Percentiles rank a stretch among this genome's conserved stretches.
Conservation (phyloP, 2,888 invertebrate species). For the Myopa tessellatipennis region DNA sequence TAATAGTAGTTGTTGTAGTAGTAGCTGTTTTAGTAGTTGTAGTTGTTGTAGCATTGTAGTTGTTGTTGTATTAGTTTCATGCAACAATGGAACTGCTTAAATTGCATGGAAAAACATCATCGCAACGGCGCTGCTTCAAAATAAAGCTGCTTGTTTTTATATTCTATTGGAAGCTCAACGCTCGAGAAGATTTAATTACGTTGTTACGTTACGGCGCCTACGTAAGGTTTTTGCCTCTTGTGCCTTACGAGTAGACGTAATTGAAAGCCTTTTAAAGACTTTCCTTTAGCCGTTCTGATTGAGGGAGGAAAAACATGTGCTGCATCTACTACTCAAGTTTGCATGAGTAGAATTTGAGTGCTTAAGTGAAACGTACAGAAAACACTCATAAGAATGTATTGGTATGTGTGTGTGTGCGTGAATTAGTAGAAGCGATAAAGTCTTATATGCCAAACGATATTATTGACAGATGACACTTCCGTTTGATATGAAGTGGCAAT, state of each 20-base stretch:
- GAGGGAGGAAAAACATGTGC: not conserved
- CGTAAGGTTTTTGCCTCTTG: not conserved
- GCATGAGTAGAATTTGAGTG: not conserved
- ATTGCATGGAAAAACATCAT: no score
- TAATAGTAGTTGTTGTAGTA: no score
- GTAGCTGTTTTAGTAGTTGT: no score
- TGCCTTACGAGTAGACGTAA: not conserved
- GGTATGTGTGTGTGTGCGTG: not conserved
- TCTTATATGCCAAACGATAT: not conserved
- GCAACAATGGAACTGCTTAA: no score
- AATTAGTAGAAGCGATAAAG: not conserved
- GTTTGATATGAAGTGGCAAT: not conserved
- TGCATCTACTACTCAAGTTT: not conserved
- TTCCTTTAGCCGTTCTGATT: not conserved
- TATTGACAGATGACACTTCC: slow-evolving; percentile 5
- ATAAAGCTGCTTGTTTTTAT: not conserved
- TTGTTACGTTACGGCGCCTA: not conserved
- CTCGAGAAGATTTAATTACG: no score
- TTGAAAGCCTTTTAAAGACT: slow-evolving; percentile 6
- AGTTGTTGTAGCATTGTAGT: no score
- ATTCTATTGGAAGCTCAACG: no score
- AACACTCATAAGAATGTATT: not conserved
- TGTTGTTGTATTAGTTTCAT: no score
- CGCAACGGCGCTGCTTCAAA: no score
- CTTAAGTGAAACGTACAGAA: not conserved